Evolutionary conservation across 1,140 invertebrate genomes (phyloP).

Genomic region (Portunus trituberculatus): DNA sequence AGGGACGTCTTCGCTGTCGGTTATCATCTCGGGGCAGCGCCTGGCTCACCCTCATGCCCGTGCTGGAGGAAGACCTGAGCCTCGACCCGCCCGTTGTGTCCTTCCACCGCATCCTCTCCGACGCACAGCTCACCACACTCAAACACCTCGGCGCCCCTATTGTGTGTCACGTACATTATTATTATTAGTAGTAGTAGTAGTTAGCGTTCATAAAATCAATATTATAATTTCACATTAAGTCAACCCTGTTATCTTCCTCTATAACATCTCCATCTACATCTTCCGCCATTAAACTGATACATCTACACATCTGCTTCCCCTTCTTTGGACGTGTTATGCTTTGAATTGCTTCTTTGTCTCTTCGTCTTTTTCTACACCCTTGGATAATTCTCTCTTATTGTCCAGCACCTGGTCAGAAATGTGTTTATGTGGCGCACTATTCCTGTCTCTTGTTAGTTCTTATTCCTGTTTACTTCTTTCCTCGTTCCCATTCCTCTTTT

Average conservation of each 20-base stretch:
- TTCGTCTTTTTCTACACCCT: not conserved
- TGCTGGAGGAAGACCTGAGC: conserved; percentile 51
- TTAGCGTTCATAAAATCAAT: no score
- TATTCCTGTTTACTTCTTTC: no score
- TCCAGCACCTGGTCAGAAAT: no score
- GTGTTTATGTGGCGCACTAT: no score
- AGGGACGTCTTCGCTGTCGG: conserved; percentile 34
- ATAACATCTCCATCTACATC: no score
- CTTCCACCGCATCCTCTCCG: conserved; percentile 82
- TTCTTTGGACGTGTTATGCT: no score
- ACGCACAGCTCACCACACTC: conserved; percentile 81
- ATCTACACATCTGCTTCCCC: not conserved
- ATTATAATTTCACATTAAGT: no score
- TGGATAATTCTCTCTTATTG: no score
- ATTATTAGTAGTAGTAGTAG: not conserved
- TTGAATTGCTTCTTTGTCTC: not conserved
- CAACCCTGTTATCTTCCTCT: no score
- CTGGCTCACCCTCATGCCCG: conserved; percentile 60
- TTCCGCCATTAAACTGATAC: no score
- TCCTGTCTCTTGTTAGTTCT: no score
- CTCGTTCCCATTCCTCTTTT: no score
- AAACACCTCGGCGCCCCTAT: conserved; percentile 77
- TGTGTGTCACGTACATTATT: not conserved
- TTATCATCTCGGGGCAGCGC: conserved; percentile 24
- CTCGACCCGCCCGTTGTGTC: conserved; percentile 81